A percentile compares a stretch with the other conserved stretches of the same genome.
These are phyloP conservation scores for Nasua narica DNA, from an alignment of 2,797 vertebrate species.

Conservation along the genomic window DNA sequence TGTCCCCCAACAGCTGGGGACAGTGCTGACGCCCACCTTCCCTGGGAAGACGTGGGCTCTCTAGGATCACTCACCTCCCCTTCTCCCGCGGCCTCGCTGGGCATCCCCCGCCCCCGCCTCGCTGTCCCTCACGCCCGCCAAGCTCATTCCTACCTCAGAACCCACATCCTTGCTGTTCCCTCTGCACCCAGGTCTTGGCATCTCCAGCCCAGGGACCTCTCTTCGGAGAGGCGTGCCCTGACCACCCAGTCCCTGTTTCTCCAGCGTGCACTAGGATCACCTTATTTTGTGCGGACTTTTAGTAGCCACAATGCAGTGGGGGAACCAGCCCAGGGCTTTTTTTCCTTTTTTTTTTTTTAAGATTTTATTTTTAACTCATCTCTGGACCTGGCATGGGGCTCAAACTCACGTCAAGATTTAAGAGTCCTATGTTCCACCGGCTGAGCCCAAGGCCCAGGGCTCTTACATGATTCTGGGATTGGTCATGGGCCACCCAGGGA, in stretches of 20 bases:
- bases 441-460: background rate
- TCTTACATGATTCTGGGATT: background rate
- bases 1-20: background rate
- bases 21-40: background rate
- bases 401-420: background rate
- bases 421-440: background rate
- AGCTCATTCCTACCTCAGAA: background rate
- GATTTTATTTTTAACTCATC: background rate
- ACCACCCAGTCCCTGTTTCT: background rate
- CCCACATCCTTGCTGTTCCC: fast-evolving
- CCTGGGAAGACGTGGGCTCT: background rate
- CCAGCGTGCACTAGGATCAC: fast-evolving
- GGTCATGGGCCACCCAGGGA: background rate
- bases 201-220: background rate
- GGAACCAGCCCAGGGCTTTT: background rate
- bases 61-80: background rate
- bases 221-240: background rate
- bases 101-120: fast-evolving
- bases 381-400: background rate
- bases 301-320: background rate
- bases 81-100: fast-evolving
- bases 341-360: background rate
- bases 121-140: background rate
- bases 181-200: background rate
- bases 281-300: background rate